Base-by-base conservation (phyloP, 2,113 vertebrate genomes). In the Chaenocephalus aceratus region DNA sequence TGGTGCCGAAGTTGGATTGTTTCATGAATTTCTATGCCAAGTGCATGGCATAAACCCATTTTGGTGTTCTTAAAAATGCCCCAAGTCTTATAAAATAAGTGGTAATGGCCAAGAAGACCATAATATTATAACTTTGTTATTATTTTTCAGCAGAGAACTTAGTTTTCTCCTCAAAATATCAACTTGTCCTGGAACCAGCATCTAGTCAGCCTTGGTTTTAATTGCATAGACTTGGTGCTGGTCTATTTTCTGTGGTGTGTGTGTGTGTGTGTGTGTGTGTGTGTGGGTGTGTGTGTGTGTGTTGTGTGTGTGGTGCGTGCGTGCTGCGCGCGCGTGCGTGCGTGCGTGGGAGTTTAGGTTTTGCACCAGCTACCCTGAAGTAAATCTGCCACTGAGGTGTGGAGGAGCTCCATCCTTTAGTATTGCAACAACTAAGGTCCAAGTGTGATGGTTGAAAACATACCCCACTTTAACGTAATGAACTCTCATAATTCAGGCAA, bases 401-500 rank as follows among this genome's bases (percentile, higher is more conserved):
- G 48, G 30, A 62, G 57, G 18, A 53, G 18, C 82, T 72, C 26
- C 18, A 21, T 48, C 11, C 62, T 59, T 79, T 86, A 49, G 64
- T 63, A 64, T 57, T 56, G 46, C 58, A 53, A 81, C 71, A 56
- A 62, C 72, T 36, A 48, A 64, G 30, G 73, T 64, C 69, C 26
- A 53, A 80, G 36, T 67, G 65, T 63, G 51, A 80, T 41, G 64
- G 62, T 53, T 77, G 23, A 74, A 69, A 82, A 72, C 58, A 53
- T 41, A 23, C 10, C 48, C 26, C 2, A 6, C 58, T 73, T 83
- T 77, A 65, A 66, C 23, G 65, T 79, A 73, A 80, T 75, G 61
- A 80, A 79, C 79, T 75, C 53, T 77, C 75, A 71, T 74, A 73
- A 84, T 83, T 66, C 63, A 82, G 60, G 53, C 77, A 79, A 77